Conservation (phyloP, 2,888 invertebrate species). For the Coleophora flavipennella region DNA sequence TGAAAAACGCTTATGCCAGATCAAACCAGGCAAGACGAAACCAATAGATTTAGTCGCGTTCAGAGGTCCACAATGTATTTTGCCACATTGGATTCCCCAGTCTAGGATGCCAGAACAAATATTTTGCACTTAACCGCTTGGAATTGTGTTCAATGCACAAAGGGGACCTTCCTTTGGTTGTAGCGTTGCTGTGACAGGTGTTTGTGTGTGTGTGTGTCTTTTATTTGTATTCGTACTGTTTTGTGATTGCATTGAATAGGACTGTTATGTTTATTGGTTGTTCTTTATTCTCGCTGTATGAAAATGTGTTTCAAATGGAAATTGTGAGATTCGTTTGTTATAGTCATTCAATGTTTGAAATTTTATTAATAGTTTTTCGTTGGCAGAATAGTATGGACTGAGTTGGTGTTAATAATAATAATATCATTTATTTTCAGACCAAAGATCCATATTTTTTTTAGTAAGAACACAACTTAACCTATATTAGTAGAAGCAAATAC, state of each 20-base stretch:
- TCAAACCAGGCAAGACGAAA: constrained; percentile 1
- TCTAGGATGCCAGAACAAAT: constrained; percentile 32
- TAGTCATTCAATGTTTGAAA: no score
- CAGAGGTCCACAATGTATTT: constrained; percentile 31
- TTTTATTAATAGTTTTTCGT: no score
- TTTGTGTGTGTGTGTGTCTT: constrained; percentile 13
- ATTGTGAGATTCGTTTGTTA: no score
- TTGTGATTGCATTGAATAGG: constrained; percentile 22
- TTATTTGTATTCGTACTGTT: constrained; percentile 4
- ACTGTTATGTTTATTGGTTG: constrained; percentile 22
- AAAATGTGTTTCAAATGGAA: constrained; percentile 1
- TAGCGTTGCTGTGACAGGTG: constrained; percentile 10
- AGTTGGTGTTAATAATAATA: no score
- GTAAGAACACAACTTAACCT: no score
- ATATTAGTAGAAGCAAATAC: no score
- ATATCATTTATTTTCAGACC: no score
- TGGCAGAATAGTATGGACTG: no score
- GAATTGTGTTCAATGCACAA: constrained; percentile 28
- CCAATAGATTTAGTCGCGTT: constrained; percentile 21
- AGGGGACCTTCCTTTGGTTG: constrained; percentile 22
- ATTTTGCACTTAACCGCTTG: constrained; percentile 37
- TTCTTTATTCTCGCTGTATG: background rate
- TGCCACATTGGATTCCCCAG: constrained; percentile 20
- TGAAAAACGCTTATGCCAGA: constrained; percentile 12
- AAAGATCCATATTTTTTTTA: no score